Conservation (phyloP, 2,113 vertebrate species). For the Solea solea region DNA sequence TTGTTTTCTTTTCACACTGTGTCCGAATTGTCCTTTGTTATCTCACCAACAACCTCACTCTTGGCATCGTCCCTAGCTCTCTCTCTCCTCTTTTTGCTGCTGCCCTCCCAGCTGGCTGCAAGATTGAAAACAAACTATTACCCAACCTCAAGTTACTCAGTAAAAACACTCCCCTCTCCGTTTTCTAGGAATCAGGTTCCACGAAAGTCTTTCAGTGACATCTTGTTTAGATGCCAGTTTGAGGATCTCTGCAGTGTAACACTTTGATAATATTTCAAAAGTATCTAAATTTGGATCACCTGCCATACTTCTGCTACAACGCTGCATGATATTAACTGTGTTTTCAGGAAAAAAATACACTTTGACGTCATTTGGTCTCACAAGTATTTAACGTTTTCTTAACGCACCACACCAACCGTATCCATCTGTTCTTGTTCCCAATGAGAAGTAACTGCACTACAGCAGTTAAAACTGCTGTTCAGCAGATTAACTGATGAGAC, state of each 20-base stretch:
- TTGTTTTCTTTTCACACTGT: slow-evolving; percentile 6
- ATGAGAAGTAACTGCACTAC: neutral
- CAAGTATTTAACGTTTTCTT: neutral
- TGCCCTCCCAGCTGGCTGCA: slow-evolving; percentile 42
- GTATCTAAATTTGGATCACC: neutral
- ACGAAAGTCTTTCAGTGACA: slow-evolving; percentile 19
- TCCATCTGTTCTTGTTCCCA: neutral
- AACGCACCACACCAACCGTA: neutral
- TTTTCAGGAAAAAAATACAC: too few relatives aligned
- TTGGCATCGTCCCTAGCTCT: neutral
- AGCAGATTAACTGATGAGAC: slow-evolving; percentile 28
- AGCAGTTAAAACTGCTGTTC: slow-evolving; percentile 9
- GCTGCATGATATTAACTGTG: neutral
- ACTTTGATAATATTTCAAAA: neutral
- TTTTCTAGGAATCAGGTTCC: slow-evolving; percentile 61
- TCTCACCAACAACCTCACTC: slow-evolving; percentile 1
- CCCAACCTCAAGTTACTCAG: slow-evolving; percentile 26
- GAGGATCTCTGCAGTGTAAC: neutral
- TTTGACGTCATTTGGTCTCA: too few relatives aligned
- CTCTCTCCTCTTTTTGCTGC: slow-evolving; percentile 28
- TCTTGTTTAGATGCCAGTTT: slow-evolving; percentile 36
- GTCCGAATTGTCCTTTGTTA: neutral
- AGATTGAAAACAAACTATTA: slow-evolving; percentile 54
- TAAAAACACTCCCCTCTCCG: slow-evolving; percentile 42
- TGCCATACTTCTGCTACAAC: neutral